Conservation (phyloP, 2,113 vertebrate genomes). For the Parus major region DNA sequence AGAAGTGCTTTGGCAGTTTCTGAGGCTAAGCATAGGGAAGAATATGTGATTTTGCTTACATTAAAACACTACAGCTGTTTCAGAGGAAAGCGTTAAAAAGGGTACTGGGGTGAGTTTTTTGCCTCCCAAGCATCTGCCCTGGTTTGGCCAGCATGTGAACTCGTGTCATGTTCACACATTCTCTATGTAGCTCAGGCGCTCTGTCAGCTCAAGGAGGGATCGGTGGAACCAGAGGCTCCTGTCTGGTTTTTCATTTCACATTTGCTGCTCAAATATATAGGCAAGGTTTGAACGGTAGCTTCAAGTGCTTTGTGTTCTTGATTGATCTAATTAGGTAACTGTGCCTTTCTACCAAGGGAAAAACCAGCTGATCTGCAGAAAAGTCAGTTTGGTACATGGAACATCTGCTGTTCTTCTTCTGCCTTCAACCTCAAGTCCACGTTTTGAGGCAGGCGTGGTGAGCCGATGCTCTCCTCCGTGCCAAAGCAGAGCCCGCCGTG, state of each 20-base stretch:
- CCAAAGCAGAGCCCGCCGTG: not conserved
- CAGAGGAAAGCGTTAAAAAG: not conserved
- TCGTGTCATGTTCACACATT: not conserved
- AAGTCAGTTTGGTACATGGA: not conserved
- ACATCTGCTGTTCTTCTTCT: not conserved
- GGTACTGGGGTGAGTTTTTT: not conserved
- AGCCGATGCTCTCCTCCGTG: not conserved
- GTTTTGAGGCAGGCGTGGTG: not conserved
- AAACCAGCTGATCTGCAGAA: not conserved
- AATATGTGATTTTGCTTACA: not conserved
- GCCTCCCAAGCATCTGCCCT: not conserved
- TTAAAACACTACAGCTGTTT: not conserved
- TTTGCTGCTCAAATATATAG: not conserved
- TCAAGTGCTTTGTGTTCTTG: not conserved
- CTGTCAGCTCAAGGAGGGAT: not conserved
- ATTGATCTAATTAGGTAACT: not conserved
- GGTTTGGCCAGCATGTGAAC: not conserved
- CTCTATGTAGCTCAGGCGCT: not conserved
- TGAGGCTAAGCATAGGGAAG: not conserved
- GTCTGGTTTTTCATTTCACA: not conserved
- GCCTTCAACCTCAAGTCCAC: not conserved
- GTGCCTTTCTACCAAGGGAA: not conserved
- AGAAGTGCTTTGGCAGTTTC: not conserved
- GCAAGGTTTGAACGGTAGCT: not conserved
- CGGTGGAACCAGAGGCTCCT: not conserved